phyloP scores from a whole-genome alignment of 2,888 invertebrate genomes.

The Coleophora deauratella region DNA sequence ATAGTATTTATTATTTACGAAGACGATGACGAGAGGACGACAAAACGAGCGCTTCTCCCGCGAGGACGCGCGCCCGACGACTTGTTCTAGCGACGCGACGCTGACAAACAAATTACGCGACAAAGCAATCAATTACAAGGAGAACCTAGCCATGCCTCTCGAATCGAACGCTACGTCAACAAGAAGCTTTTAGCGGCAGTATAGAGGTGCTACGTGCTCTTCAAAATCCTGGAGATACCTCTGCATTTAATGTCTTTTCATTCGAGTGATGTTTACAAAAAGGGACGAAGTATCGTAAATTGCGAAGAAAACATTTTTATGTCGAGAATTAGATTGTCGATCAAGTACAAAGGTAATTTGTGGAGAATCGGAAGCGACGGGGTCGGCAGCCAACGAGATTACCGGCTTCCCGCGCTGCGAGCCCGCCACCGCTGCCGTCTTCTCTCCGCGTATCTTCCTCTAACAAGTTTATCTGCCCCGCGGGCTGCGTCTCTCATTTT shows the following conservation, averaged over 20 bases:
- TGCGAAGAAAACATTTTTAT: conserved; percentile 47
- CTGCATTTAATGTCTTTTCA: conserved; percentile 35
- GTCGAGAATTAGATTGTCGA: conserved; percentile 61
- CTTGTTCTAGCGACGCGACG: conserved; percentile 23
- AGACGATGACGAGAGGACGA: conserved; percentile 54
- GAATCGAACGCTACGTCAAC: conserved; percentile 70
- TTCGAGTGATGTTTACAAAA: conserved; percentile 38
- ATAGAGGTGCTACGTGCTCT: conserved; percentile 50
- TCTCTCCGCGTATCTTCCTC: conserved; percentile 52
- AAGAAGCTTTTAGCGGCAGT: conserved; percentile 67
- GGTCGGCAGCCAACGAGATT: conserved; percentile 65
- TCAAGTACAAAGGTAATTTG: conserved; percentile 63
- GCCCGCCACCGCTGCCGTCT: conserved; percentile 35
- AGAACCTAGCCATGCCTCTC: conserved; percentile 59
- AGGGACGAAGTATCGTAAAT: conserved; percentile 31
- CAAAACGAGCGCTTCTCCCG: conserved; percentile 44
- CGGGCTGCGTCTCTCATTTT: conserved; percentile 61
- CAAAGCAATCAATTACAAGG: conserved; percentile 74
- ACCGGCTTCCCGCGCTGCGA: conserved; percentile 50
- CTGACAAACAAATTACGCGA: conserved; percentile 71
- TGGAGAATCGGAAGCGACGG: conserved; percentile 56
- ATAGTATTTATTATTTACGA: conserved; percentile 64
- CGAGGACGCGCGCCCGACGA: conserved; percentile 40
- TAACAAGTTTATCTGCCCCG: conserved; percentile 73
- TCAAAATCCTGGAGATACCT: conserved; percentile 35